These are phyloP conservation scores for Dolichallabes microphthalmus DNA, from an alignment of 2,113 vertebrate species.

Conservation along the genomic window DNA sequence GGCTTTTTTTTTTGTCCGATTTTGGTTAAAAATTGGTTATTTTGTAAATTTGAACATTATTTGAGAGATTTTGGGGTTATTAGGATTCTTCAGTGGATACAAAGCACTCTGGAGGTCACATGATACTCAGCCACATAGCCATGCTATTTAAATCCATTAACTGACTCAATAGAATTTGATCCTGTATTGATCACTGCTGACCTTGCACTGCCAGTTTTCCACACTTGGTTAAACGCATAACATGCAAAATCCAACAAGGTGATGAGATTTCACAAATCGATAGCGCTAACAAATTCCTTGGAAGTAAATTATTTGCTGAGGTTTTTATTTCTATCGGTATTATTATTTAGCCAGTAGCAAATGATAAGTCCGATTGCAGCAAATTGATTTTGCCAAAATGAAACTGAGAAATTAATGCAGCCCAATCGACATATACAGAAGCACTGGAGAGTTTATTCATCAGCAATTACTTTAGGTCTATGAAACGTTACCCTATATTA, in stretches of 20 bases:
- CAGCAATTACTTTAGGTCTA: background rate
- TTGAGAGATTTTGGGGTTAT: background rate
- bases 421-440: background rate
- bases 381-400: background rate
- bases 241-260: background rate
- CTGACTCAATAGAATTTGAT: background rate
- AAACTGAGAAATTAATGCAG: background rate
- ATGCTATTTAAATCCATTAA: background rate
- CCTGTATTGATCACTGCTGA: background rate
- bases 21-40: background rate
- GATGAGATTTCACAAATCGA: slow-evolving; percentile 5
- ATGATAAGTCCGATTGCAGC: background rate
- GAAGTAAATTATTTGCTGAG: background rate
- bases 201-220: background rate
- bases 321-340: background rate
- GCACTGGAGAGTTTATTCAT: background rate
- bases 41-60: background rate
- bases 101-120: background rate
- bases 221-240: background rate
- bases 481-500: background rate
- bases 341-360: background rate
- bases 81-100: background rate
- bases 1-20: no score
- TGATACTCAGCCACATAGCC: background rate
- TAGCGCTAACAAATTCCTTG: background rate